Conservation (phyloP, 2,113 vertebrate species). For the Urocolius indicus region DNA sequence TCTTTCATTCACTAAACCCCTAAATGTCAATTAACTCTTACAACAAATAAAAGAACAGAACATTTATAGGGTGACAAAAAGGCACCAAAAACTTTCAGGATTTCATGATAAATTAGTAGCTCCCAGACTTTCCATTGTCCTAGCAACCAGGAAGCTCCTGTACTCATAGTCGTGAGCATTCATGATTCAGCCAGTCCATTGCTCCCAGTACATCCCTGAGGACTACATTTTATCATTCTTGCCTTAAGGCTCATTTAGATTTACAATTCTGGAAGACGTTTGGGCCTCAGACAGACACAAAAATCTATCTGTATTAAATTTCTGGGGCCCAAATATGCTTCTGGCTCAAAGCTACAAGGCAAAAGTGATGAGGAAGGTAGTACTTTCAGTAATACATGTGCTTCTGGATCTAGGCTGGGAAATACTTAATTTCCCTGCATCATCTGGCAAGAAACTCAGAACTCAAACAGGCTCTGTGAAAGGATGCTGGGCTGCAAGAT, state of each 20-base stretch:
- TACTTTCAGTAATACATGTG: neutral
- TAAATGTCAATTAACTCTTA: neutral
- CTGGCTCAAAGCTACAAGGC: neutral
- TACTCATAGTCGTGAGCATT: accelerated
- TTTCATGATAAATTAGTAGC: neutral
- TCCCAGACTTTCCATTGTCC: neutral
- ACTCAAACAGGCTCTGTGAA: neutral
- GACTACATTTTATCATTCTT: neutral
- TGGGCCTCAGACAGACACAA: neutral
- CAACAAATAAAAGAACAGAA: neutral
- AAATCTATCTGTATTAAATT: neutral
- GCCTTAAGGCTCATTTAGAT: neutral
- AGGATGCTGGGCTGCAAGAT: neutral
- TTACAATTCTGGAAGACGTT: neutral
- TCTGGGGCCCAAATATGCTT: neutral
- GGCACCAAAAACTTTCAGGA: neutral
- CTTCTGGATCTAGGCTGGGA: neutral
- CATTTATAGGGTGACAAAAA: neutral
- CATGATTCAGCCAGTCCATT: neutral
- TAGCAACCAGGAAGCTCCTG: neutral
- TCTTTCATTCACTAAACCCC: neutral
- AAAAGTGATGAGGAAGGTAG: neutral
- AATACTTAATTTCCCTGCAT: neutral
- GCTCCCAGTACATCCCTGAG: neutral
- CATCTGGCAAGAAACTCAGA: neutral